Conservation (phyloP, 1,140 invertebrate species). For the Thereuonema tuberculata region DNA sequence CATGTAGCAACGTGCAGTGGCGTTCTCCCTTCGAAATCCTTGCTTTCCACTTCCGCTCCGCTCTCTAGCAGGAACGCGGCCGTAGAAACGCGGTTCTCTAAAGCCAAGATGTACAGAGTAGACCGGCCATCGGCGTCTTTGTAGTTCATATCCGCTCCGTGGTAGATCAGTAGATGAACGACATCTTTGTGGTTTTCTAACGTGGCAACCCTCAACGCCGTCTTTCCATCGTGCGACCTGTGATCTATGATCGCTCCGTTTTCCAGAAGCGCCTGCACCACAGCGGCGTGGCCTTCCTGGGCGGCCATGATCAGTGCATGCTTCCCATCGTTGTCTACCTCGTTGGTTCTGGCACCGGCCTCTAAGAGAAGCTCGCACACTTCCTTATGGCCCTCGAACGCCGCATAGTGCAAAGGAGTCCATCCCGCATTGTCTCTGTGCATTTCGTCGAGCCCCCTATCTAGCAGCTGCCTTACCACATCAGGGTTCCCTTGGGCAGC, state of each 20-base stretch:
- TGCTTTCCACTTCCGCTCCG: slow-evolving; percentile 65
- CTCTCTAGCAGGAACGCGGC: slow-evolving; percentile 65
- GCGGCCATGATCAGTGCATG: slow-evolving; percentile 76
- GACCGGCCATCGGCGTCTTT: slow-evolving; percentile 83
- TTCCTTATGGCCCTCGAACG: slow-evolving; percentile 81
- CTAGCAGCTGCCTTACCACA: slow-evolving; percentile 73
- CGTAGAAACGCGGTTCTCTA: slow-evolving; percentile 78
- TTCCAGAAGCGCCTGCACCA: slow-evolving; percentile 56
- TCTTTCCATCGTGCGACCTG: slow-evolving; percentile 83
- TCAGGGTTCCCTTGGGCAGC: slow-evolving; percentile 68
- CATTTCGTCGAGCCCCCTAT: slow-evolving; percentile 77
- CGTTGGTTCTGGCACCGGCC: slow-evolving; percentile 79
- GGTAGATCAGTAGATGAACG: slow-evolving; percentile 51
- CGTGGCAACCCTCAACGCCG: slow-evolving; percentile 76
- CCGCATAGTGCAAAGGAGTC: slow-evolving; percentile 82
- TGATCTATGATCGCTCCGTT: slow-evolving; percentile 68
- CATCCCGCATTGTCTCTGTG: slow-evolving; percentile 64
- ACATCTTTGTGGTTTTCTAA: slow-evolving; percentile 71
- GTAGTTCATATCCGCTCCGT: slow-evolving; percentile 74
- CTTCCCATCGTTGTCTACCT: slow-evolving; percentile 87
- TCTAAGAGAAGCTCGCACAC: slow-evolving; percentile 75
- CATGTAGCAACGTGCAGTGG: slow-evolving; percentile 84
- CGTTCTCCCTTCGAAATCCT: slow-evolving; percentile 80
- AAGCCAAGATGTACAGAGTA: slow-evolving; percentile 76
- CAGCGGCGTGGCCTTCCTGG: slow-evolving; percentile 64